Conservation (phyloP, 2,113 vertebrate species). For the Agelaius phoeniceus region DNA sequence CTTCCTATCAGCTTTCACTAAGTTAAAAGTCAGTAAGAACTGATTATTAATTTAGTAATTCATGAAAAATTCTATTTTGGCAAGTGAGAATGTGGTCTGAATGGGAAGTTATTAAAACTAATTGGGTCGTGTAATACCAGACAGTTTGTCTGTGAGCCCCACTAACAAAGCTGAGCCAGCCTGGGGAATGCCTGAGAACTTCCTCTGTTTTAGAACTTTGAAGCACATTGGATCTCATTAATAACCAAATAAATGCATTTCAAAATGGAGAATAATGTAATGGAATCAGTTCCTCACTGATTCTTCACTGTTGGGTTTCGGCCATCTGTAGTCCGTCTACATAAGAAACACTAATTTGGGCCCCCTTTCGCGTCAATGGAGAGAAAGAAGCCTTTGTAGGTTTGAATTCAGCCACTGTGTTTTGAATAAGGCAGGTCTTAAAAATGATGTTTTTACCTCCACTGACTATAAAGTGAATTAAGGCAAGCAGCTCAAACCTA, state of each 20-base stretch:
- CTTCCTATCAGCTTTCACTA: neutral
- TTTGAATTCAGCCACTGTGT: neutral
- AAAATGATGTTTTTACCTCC: neutral
- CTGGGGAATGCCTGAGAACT: neutral
- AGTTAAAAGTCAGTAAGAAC: neutral
- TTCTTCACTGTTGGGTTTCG: neutral
- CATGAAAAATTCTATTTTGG: constrained; percentile 32
- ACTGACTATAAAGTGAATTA: neutral
- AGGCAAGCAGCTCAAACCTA: neutral
- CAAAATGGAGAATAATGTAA: neutral
- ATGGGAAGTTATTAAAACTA: constrained; percentile 11
- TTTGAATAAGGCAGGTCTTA: neutral
- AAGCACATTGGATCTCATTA: neutral
- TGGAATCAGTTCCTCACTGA: neutral
- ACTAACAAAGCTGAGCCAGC: neutral
- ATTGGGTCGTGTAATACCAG: neutral
- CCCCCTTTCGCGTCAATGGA: neutral
- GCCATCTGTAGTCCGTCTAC: neutral
- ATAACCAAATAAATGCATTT: neutral
- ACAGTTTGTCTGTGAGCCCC: neutral
- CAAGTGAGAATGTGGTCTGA: neutral
- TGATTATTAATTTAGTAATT: constrained; percentile 43
- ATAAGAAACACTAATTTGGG: neutral
- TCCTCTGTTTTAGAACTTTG: neutral
- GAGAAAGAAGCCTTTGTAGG: neutral